Evolutionary conservation across 1,140 invertebrate species (phyloP), one percentile per base, ranked within the genome.

Genomic region (Drosophila orosa): DNA sequence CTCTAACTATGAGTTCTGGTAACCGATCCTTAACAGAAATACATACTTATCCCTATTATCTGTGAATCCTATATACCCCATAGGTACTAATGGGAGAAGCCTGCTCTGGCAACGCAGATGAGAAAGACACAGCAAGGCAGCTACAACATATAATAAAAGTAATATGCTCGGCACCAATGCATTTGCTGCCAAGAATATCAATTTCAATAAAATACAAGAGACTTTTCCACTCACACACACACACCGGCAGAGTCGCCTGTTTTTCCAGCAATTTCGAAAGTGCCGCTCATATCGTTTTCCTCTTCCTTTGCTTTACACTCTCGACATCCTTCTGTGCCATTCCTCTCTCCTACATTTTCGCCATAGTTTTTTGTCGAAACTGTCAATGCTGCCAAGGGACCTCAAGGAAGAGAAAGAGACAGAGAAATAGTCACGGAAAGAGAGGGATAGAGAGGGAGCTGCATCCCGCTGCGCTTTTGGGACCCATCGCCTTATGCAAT

Each of bases 171-270:
- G 84, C 84, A 81, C 79, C 86, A 87, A 87, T 87, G 83, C 83
- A 87, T 87, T 87, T 74, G 75, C 67, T 83, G 77, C 83, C 83
- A 89, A 87, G 83, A 87, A 89, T 87, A 87, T 87, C 79, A 87
- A 87, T 87, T 87, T 87, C 83, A 87, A 87, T 87, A 87, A 87
- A 87, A 87, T 87, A 89, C 84, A 87, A 83, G 84, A 74, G 68
- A 74, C 68, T 65, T 66, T 47, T 29, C 44, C 35, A 45, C 62
- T 61, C 68, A 42, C 54, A 42, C 22, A 56, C 42, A 55, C n/a
- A 37, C 37, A 44, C 55, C 31, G 39, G 59, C 42, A 66, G 45
- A 71, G 66, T 81, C 61, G 61, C 71, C 81, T 82, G 78, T 82
- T 82, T 86, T 87, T 57, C 61, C 63, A 84, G 74, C 74, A 77